Base-by-base conservation (phyloP, 2,797 vertebrate genomes). In the Chloroceryle inda region DNA sequence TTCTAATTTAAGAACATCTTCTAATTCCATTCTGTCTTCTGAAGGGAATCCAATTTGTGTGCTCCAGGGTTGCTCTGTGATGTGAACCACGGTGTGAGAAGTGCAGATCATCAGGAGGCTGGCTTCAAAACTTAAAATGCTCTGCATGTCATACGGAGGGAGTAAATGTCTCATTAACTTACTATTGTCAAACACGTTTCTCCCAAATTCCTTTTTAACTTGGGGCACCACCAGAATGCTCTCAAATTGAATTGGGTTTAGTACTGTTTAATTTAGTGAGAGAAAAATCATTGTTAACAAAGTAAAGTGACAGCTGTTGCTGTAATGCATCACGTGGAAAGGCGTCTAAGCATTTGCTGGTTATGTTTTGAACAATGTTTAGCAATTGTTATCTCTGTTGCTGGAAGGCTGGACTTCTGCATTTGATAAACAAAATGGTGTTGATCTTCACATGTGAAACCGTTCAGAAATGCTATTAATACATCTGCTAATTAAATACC, bases 231-330 rank as follows among this genome's bases (percentile, higher is more conserved):
- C 19, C 23, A 64, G 92, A 85, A 76, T 40, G 49, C 83, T 78
- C 35, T 90, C 11, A 10, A 62, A 61, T 38, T 66, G 42, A 84
- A 84, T 67, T 86, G 13, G 23, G 8, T 95, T 92, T 64, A 56
- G 33, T 63, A 67, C 68, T 93, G 74, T 85, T 87, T 92, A 91
- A 92, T 88, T 90, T 86, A 85, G 64, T 80, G 77, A 87, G 35
- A 87, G 77, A 90, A 90, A 93, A 87, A 76, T 86, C 19, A 4
- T 77, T 87, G 77, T 79, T 86, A 93, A 84, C 71, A 76, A 87
- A 85, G 35, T 78, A 76, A 86, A 94, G 84, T 76, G 92, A 83
- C 63, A 94, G 88, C 77, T 90, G 67, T 88, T 74, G 61, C 29
- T 79, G 27, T 33, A 92, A 72, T 49, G 59, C 26, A n/a, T 92